These are phyloP conservation scores for Crematogaster levior DNA, from an alignment of 2,888 invertebrate genomes.

Conservation along the genomic window DNA sequence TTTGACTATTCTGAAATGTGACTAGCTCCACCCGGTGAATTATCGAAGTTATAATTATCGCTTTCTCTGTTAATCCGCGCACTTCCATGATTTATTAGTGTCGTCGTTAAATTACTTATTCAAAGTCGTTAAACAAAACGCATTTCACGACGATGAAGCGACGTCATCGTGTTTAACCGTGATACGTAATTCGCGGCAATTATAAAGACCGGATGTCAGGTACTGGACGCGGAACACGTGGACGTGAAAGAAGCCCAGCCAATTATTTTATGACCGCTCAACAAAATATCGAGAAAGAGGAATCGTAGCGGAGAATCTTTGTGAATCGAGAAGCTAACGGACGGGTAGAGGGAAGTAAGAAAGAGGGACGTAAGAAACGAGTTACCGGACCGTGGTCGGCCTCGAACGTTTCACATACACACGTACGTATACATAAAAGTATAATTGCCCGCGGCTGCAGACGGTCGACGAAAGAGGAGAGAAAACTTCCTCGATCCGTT, in stretches of 20 bases:
- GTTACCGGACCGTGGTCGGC: slow-evolving; percentile 21
- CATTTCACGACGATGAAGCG: slow-evolving; percentile 21
- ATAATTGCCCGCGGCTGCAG: slow-evolving; percentile 63
- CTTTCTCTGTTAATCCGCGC: slow-evolving; percentile 39
- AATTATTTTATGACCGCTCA: slow-evolving; percentile 51
- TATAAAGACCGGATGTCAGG: neutral
- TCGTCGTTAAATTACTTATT: slow-evolving; percentile 52
- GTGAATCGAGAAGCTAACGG: slow-evolving; percentile 15
- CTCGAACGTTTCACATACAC: slow-evolving; percentile 21
- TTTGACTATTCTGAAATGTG: slow-evolving; percentile 50
- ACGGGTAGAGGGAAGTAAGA: slow-evolving; percentile 13
- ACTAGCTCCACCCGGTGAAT: slow-evolving; percentile 44
- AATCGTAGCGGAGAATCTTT: slow-evolving; percentile 21
- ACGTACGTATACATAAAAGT: slow-evolving; percentile 45
- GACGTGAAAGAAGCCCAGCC: slow-evolving; percentile 16
- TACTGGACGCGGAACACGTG: neutral
- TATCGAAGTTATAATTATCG: slow-evolving; percentile 49
- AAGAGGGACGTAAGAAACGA: slow-evolving; percentile 27
- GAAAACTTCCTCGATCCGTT: slow-evolving; percentile 57
- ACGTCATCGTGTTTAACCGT: slow-evolving; percentile 22
- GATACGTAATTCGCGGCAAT: slow-evolving; percentile 19
- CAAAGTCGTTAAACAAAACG: slow-evolving; percentile 33
- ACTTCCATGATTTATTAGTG: slow-evolving; percentile 48
- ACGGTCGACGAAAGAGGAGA: slow-evolving; percentile 30
- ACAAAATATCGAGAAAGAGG: slow-evolving; percentile 32